Percentiles rank a stretch among this genome's conserved stretches.
These are phyloP conservation scores for Formica selysi DNA, from an alignment of 1,140 invertebrate genomes.

Conservation along the genomic window DNA sequence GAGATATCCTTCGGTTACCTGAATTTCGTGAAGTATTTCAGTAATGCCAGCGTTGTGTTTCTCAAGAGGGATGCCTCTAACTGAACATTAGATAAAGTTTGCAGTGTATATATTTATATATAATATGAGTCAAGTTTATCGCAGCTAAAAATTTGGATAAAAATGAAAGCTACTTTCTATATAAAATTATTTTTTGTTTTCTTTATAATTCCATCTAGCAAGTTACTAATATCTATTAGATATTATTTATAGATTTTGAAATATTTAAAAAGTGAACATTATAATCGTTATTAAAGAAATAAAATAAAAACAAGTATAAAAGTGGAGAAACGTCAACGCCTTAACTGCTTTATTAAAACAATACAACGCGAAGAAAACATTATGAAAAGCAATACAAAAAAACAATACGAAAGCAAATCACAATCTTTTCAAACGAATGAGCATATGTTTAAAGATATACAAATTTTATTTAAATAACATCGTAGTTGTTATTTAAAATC, in stretches of 20 bases:
- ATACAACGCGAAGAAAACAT: background rate
- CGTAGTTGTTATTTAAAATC: background rate
- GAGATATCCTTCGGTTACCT: background rate
- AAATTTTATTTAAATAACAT: constrained; percentile 8
- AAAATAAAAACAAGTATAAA: background rate
- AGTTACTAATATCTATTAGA: background rate
- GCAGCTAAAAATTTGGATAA: background rate
- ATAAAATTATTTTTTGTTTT: background rate
- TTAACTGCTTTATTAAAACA: background rate
- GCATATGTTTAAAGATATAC: background rate
- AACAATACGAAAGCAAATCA: background rate
- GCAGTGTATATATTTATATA: background rate
- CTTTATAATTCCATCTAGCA: background rate
- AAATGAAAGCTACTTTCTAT: background rate
- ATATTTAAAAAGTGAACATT: background rate
- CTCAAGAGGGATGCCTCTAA: background rate
- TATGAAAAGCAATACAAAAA: no score
- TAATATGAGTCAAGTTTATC: background rate
- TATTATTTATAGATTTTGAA: background rate
- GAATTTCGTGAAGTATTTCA: constrained; percentile 23
- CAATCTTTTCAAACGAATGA: background rate
- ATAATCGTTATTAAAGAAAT: background rate
- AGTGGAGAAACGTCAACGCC: background rate
- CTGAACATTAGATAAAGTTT: background rate
- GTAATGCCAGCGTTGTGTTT: background rate